These are phyloP conservation scores for Hyles vespertilio DNA, from an alignment of 1,140 invertebrate species.

Conservation along the genomic window DNA sequence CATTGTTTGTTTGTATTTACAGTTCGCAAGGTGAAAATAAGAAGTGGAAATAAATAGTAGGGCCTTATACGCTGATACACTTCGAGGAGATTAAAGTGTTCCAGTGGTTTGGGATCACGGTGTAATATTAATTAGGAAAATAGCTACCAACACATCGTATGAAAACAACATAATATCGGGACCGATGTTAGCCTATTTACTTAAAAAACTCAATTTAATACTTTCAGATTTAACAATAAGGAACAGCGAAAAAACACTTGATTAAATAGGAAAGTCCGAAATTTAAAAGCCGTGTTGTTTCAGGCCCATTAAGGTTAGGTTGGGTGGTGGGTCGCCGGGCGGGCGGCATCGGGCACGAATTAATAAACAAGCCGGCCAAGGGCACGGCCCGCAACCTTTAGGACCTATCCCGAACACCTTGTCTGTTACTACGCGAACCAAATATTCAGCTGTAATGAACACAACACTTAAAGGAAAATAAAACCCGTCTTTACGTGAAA, in stretches of 20 bases:
- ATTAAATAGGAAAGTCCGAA: constrained; percentile 42
- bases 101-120: constrained; percentile 35
- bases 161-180: background rate
- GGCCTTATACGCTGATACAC: constrained; percentile 59
- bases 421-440: background rate
- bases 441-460: background rate
- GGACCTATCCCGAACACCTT: background rate
- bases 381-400: constrained; percentile 48
- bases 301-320: constrained; percentile 58
- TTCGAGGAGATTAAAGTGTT: constrained; percentile 70
- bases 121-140: constrained; percentile 64
- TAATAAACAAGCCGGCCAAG: constrained; percentile 69
- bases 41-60: constrained; percentile 70
- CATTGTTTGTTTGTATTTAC: constrained; percentile 49
- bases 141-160: constrained; percentile 12
- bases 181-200: no score
- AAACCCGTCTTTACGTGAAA: background rate
- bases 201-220: no score
- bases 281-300: constrained; percentile 63
- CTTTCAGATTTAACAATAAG: constrained; percentile 18
- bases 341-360: constrained; percentile 53
- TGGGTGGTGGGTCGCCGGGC: constrained; percentile 40
- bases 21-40: constrained; percentile 66
- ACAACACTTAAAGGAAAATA: background rate
- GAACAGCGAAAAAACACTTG: constrained; percentile 48